These are phyloP conservation scores for Acanthaster planci DNA, from an alignment of 35 echinoderm and acorn worm species.

Conservation along the genomic window DNA sequence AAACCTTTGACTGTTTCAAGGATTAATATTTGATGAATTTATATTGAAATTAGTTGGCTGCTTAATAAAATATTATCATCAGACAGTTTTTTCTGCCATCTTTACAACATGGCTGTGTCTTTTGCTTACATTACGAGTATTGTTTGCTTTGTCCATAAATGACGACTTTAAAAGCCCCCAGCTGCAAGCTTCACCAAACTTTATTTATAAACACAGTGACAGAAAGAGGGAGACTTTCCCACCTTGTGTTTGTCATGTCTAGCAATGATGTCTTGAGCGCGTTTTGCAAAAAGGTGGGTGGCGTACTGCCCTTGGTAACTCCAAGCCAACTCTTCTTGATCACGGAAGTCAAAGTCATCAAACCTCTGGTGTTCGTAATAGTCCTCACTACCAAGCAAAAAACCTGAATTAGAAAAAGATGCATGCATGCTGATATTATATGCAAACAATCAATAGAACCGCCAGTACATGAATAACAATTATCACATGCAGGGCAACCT, in stretches of 20 bases:
- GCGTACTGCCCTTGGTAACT: background rate
- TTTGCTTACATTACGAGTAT: too few relatives aligned
- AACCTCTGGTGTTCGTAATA: background rate
- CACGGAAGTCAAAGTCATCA: slow-evolving; percentile 5
- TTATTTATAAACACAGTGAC: too few relatives aligned
- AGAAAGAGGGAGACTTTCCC: background rate
- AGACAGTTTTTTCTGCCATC: background rate
- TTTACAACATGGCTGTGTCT: too few relatives aligned
- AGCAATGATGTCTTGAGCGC: background rate
- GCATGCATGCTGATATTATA: background rate
- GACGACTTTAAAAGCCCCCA: too few relatives aligned
- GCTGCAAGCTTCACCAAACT: too few relatives aligned
- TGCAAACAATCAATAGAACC: too few relatives aligned
- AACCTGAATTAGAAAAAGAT: background rate
- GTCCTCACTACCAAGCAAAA: slow-evolving; percentile 12
- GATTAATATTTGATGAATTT: background rate
- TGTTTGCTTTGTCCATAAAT: too few relatives aligned
- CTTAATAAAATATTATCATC: background rate
- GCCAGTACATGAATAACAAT: too few relatives aligned
- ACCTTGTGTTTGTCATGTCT: background rate
- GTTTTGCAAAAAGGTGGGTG: background rate
- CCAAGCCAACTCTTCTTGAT: slow-evolving; percentile 2
- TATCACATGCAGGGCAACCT: too few relatives aligned
- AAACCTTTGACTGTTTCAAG: background rate
- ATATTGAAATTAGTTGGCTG: background rate